These are phyloP conservation scores for Trilocha varians DNA, from an alignment of 2,888 invertebrate species.

Conservation along the genomic window DNA sequence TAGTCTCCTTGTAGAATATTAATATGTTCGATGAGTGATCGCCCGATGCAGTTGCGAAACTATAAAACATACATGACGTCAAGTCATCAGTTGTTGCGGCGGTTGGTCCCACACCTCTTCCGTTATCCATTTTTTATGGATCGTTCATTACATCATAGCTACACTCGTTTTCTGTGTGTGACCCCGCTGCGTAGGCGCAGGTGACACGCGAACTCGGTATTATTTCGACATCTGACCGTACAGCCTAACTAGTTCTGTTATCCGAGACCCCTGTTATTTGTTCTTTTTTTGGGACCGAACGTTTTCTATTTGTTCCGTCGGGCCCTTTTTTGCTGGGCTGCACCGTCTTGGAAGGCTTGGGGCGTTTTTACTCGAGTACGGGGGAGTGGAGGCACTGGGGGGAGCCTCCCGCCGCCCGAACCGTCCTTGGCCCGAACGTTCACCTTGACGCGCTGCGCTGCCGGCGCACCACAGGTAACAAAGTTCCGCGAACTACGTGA, in stretches of 20 bases:
- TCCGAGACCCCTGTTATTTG: conserved; percentile 56
- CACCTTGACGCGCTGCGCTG: conserved; percentile 69
- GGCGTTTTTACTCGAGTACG: conserved; percentile 55
- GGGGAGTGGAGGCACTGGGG: conserved; percentile 27
- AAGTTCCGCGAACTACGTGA: conserved; percentile 72
- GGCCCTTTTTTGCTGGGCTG: conserved; percentile 65
- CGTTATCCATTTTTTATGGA: conserved; percentile 51
- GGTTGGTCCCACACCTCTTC: conserved; percentile 56
- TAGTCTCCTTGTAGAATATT: conserved; percentile 33
- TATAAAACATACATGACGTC: conserved; percentile 32
- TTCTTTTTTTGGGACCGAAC: conserved; percentile 46
- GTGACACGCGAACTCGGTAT: conserved; percentile 57
- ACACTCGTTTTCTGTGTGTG: conserved; percentile 40
- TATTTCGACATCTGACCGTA: conserved; percentile 42
- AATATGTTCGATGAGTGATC: conserved; percentile 18
- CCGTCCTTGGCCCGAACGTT: conserved; percentile 72
- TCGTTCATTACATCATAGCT: conserved; percentile 56
- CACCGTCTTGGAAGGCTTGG: conserved; percentile 57
- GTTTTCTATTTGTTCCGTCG: conserved; percentile 70
- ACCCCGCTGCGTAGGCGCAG: conserved; percentile 59
- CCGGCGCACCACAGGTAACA: conserved; percentile 68
- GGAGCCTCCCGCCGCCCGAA: conserved; percentile 52
- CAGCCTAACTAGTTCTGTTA: conserved; percentile 55
- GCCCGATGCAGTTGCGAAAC: conserved; percentile 28
- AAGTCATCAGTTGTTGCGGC: conserved; percentile 38